A percentile compares a stretch with the other conserved stretches of the same genome.
Conservation (phyloP, 2,113 vertebrate species). For the Alouatta palliata region DNA sequence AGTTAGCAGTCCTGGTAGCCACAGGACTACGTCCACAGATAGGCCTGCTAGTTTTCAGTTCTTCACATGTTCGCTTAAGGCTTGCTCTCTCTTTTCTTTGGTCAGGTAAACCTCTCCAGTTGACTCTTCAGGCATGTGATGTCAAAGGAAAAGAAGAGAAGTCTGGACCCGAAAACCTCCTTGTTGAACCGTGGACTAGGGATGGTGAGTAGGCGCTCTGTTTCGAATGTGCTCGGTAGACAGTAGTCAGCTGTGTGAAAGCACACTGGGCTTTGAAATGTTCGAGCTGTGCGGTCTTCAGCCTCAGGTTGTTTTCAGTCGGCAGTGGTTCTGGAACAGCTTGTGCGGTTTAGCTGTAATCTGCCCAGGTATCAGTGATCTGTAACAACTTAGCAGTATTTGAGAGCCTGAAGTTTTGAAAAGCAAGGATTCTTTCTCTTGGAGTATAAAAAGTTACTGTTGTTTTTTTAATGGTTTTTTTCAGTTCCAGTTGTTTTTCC, state of each 20-base stretch:
- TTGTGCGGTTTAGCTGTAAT: neutral
- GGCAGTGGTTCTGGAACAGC: neutral
- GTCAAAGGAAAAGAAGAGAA: constrained; percentile 98
- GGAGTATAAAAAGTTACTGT: neutral
- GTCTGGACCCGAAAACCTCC: constrained; percentile 96
- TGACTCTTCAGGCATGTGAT: constrained; percentile 95
- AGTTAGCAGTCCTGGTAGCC: neutral
- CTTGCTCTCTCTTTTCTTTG: neutral
- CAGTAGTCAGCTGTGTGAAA: neutral
- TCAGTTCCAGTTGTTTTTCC: neutral
- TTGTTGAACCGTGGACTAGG: constrained; percentile 91
- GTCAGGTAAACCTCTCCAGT: constrained; percentile 92
- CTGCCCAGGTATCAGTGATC: neutral
- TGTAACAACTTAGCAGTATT: neutral
- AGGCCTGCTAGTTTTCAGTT: neutral
- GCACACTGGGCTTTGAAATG: neutral
- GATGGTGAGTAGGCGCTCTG: constrained; percentile 87
- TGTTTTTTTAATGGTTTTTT: neutral
- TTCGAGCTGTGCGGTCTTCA: neutral
- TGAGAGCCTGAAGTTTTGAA: neutral
- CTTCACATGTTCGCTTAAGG: neutral
- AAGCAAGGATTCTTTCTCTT: neutral
- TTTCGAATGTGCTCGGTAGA: neutral
- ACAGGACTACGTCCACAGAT: neutral
- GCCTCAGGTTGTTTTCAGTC: neutral